Evolutionary conservation across 2,888 invertebrate genomes (phyloP).

Genomic region (Ceraclea dissimilis): DNA sequence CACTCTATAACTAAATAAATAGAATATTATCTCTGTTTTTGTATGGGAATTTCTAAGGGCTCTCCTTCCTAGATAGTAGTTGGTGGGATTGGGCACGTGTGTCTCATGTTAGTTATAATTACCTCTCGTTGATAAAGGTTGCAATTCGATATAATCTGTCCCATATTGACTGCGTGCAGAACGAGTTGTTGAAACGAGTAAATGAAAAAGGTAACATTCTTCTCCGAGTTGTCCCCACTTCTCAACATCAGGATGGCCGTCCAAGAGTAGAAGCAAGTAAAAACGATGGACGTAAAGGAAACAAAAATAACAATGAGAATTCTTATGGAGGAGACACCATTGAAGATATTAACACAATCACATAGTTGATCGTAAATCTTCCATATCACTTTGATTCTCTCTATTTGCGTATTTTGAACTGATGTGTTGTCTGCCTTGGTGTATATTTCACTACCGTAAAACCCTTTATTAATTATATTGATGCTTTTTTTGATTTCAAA

Average conservation of each 20-base stretch:
- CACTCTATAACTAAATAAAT: too few species aligned
- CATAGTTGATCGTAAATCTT: neutral
- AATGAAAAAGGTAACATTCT: neutral
- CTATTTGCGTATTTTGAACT: too few species aligned
- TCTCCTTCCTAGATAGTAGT: too few species aligned
- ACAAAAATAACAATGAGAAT: neutral
- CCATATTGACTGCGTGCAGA: neutral
- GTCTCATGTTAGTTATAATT: too few species aligned
- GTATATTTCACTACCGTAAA: too few species aligned
- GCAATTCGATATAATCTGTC: neutral
- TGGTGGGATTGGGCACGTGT: too few species aligned
- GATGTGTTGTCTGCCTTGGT: too few species aligned
- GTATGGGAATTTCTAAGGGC: too few species aligned
- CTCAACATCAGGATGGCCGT: neutral
- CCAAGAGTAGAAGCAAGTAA: neutral
- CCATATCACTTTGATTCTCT: neutral
- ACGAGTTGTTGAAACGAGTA: constrained; percentile 1
- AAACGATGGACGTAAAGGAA: neutral
- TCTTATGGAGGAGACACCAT: neutral
- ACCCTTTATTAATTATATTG: too few species aligned
- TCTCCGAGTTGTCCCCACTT: neutral
- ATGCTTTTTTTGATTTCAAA: neutral
- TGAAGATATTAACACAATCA: neutral
- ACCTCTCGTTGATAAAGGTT: neutral
- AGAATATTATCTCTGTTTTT: too few species aligned